Evolutionary conservation across 2,888 invertebrate genomes (phyloP).

Genomic region (Leptinotarsa tumamoca): DNA sequence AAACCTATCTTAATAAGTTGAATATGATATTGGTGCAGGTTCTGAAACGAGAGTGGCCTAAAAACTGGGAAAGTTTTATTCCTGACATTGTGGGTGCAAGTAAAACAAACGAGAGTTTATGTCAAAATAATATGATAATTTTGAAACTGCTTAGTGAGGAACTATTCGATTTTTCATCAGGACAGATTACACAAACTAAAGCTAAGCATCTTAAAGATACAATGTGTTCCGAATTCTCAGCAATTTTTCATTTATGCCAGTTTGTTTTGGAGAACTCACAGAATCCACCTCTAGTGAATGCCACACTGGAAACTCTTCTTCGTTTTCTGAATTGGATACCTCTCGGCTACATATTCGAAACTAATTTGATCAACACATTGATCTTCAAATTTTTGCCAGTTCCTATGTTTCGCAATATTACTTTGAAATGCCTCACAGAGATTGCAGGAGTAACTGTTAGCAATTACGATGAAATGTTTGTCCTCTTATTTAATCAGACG

Average conservation of each 20-base stretch:
- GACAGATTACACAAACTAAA: conserved; percentile 98
- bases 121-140: conserved; percentile 99
- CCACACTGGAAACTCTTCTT: conserved; percentile 94
- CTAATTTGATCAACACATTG: conserved; percentile 92
- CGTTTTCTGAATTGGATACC: conserved; percentile 99
- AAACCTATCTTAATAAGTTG: conserved; percentile 96
- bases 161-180: conserved; percentile 98
- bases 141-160: conserved; percentile 97
- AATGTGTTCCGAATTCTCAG: conserved; percentile 99
- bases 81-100: conserved; percentile 99
- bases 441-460: conserved; percentile 92
- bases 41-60: conserved; percentile 99
- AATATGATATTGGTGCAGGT: conserved; percentile 99
- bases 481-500: conserved; percentile 89
- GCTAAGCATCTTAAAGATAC: conserved; percentile 99
- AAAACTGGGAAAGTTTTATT: conserved; percentile 99
- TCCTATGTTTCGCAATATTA: conserved; percentile 89
- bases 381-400: conserved; percentile 97
- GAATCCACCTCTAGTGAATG: conserved; percentile 95
- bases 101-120: conserved; percentile 97
- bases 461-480: conserved; percentile 94
- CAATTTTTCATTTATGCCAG: conserved; percentile 97
- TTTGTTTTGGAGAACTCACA: conserved; percentile 98
- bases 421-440: conserved; percentile 97
- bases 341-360: conserved; percentile 99